These are phyloP conservation scores for Cheilosia scutellata DNA, from an alignment of 2,888 invertebrate genomes.

Conservation along the genomic window DNA sequence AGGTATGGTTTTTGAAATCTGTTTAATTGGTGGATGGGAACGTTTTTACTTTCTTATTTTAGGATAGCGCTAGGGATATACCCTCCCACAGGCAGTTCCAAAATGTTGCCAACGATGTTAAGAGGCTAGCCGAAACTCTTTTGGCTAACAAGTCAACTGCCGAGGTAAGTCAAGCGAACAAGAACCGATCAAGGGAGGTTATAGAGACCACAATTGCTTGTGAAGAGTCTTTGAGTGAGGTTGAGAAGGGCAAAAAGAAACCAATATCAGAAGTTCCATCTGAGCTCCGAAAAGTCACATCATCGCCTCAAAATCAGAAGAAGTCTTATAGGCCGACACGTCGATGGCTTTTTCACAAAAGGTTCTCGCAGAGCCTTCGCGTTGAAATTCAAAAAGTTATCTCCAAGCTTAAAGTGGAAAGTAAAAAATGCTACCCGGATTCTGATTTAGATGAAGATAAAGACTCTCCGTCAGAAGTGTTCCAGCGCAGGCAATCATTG, in stretches of 20 bases:
- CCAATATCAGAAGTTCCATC: conserved; percentile 78
- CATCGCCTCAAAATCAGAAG: background rate
- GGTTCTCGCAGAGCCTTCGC: conserved; percentile 70
- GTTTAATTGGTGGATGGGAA: background rate
- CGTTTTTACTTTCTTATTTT: conserved; percentile 1
- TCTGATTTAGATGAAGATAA: conserved; percentile 49
- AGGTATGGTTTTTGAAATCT: conserved; percentile 76
- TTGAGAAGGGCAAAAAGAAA: conserved; percentile 50
- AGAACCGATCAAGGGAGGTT: background rate
- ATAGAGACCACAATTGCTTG: background rate
- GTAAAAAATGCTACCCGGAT: conserved; percentile 3
- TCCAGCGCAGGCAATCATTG: conserved; percentile 72
- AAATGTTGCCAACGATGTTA: conserved; percentile 81
- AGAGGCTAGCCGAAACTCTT: conserved; percentile 81
- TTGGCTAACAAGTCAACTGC: conserved; percentile 77
- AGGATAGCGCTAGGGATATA: conserved; percentile 79
- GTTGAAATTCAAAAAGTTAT: conserved; percentile 77
- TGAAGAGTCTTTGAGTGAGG: background rate
- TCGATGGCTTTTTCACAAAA: conserved; percentile 59
- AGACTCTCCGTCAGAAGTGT: conserved; percentile 70
- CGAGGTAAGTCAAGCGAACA: conserved; percentile 65
- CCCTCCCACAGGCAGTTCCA: conserved; percentile 82
- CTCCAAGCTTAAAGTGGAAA: conserved; percentile 53
- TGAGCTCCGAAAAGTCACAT: conserved; percentile 73
- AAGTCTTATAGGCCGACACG: conserved; percentile 6